Evolutionary conservation across 2,113 vertebrate genomes (phyloP), one percentile per base, ranked within the genome.

Genomic region (Megaleporinus macrocephalus): DNA sequence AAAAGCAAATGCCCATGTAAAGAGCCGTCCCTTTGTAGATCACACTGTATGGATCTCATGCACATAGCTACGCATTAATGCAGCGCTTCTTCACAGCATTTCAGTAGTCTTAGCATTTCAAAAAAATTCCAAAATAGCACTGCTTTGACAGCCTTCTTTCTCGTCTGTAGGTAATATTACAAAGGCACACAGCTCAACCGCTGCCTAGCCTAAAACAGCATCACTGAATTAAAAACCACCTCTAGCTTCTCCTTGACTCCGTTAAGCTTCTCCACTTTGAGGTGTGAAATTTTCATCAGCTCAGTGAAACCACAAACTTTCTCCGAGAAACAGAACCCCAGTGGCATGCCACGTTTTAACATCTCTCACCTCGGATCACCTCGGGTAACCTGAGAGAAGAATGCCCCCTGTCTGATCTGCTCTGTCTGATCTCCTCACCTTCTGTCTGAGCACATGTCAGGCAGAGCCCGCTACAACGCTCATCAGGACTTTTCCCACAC

Each of bases 401-500:
- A 57, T 27, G 22, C 68, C 47, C 59, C 36, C 73, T 62, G 76
- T 70, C 80, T 82, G 70, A 73, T 78, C 72, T 69, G 66, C 33
- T 22, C 69, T 69, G 76, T 79, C 76, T 82, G 70, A 73, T 78
- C 72, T 78, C 69, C 62, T 73, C 74, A 63, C 70, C 76, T 62
- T 75, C 65, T 15, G 13, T 62, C 36, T 68, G 4, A n/a, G 61
- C 61, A 78, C 57, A 84, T 76, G 78, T 57, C 57, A 29, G 62
- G n/a, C 27, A 61, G 10, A 61, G 47, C n/a, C 44, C 27, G 55
- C 55, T 57, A 70, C 65, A 61, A 70, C 75, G 51, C 73, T 76
- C 63, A 68, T 57, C 80, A 76, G 72, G 36, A 36, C 61, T 53
- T 55, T 49, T 55, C 53, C 53, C 53, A 55, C 53, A 55, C 53